Percentiles rank a stretch among this genome's conserved stretches.
Evolutionary conservation across 1,140 invertebrate species (phyloP).

Genomic region (Atta colombica): DNA sequence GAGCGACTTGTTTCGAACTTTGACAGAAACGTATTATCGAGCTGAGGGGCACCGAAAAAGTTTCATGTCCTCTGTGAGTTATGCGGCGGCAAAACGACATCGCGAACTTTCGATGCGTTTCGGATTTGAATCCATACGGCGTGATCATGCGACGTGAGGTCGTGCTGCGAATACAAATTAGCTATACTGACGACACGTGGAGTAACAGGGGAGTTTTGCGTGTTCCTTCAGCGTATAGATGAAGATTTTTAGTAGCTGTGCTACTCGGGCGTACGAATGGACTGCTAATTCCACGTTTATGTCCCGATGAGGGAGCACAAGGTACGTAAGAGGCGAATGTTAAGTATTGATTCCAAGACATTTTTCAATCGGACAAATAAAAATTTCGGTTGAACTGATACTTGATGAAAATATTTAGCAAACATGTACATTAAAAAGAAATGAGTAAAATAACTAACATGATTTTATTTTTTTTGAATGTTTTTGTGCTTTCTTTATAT

Average conservation of each 20-base stretch:
- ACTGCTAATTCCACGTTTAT: conserved; percentile 52
- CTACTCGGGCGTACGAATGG: conserved; percentile 6
- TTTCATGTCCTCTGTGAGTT: conserved; percentile 54
- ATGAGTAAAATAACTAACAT: neutral
- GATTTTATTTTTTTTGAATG: neutral
- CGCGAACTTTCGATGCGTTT: conserved; percentile 62
- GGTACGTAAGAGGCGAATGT: neutral
- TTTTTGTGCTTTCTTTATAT: neutral
- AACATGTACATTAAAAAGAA: neutral
- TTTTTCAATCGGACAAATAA: neutral
- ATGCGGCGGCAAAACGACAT: conserved; percentile 50
- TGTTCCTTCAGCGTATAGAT: conserved; percentile 47
- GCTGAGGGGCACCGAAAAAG: conserved; percentile 50
- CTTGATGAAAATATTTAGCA: neutral
- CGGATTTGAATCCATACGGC: conserved; percentile 55
- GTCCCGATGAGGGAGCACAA: neutral
- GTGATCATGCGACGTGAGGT: conserved; percentile 58
- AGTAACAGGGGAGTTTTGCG: conserved; percentile 9
- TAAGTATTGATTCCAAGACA: neutral
- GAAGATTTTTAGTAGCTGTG: conserved; percentile 46
- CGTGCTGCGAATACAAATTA: conserved; percentile 63
- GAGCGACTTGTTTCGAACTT: conserved; percentile 53
- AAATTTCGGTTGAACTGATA: neutral
- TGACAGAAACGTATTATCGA: conserved; percentile 58
- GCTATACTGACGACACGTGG: neutral